A percentile compares a stretch with the other conserved stretches of the same genome.
phyloP scores from a whole-genome alignment of 2,888 invertebrate species.

The Phasia obesa region DNA sequence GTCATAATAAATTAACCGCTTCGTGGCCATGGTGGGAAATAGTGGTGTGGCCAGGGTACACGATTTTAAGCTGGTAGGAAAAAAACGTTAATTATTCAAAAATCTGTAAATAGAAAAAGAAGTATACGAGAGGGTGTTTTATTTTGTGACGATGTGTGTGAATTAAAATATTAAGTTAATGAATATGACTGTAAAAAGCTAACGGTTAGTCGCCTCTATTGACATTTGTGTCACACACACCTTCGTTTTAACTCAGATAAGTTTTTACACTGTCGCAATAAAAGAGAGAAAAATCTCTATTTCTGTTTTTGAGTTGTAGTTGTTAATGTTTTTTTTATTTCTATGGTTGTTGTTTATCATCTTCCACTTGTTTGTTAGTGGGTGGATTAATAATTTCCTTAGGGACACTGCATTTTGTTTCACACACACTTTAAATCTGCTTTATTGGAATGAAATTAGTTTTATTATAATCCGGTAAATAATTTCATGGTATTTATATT shows the following conservation, averaged over 20 bases:
- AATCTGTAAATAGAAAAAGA: constrained; percentile 10
- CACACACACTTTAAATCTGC: too few relatives aligned
- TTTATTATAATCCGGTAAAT: too few relatives aligned
- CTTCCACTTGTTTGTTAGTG: constrained; percentile 23
- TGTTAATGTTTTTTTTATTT: constrained; percentile 47
- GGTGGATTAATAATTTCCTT: constrained; percentile 3
- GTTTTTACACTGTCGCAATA: not conserved
- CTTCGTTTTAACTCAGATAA: not conserved
- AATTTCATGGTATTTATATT: too few relatives aligned
- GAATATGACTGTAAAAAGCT: constrained; percentile 20
- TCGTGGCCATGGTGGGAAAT: constrained; percentile 33
- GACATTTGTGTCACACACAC: not conserved
- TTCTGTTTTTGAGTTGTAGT: constrained; percentile 3
- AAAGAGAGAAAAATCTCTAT: constrained; percentile 36
- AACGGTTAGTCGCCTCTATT: not conserved
- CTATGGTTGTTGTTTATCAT: constrained; percentile 11
- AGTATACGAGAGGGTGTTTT: constrained; percentile 49
- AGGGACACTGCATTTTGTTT: too few relatives aligned
- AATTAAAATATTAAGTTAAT: constrained; percentile 4
- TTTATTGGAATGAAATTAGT: too few relatives aligned
- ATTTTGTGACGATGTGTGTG: not conserved
- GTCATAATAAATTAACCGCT: constrained; percentile 32
- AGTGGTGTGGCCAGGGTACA: constrained; percentile 50
- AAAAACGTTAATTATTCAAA: constrained; percentile 28
- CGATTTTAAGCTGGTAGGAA: constrained; percentile 13